phyloP scores from a whole-genome alignment of 2,113 vertebrate species.

The Mirounga angustirostris region DNA sequence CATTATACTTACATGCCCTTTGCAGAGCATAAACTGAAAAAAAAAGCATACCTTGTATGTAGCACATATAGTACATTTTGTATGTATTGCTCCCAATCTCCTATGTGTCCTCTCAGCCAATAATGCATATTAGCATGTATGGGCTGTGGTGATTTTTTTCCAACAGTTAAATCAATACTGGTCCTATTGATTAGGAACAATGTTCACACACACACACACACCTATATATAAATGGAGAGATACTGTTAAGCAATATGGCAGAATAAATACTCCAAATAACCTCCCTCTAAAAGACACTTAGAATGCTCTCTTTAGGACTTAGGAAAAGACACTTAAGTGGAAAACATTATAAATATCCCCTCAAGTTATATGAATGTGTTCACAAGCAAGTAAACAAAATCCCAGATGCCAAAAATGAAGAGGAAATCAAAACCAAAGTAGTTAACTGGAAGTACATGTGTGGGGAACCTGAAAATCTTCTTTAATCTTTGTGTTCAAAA shows the following conservation, averaged over 20 bases:
- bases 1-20: neutral
- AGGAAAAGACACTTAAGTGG: neutral
- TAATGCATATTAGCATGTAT: neutral
- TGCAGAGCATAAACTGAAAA: neutral
- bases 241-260: neutral
- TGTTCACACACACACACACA: neutral
- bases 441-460: neutral
- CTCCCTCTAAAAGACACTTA: neutral
- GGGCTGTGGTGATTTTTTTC: neutral
- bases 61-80: neutral
- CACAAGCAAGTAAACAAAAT: constrained; percentile 6
- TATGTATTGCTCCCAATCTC: neutral
- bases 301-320: neutral
- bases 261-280: neutral
- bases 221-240: neutral
- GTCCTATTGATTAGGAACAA: neutral
- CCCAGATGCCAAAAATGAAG: neutral
- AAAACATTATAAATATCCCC: neutral
- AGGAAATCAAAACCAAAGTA: neutral
- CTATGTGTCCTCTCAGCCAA: neutral
- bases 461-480: neutral
- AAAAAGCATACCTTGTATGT: neutral
- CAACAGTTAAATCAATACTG: neutral
- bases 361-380: neutral
- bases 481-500: neutral